phyloP scores from a whole-genome alignment of 2,888 invertebrate genomes.

The Morpho helenor region DNA sequence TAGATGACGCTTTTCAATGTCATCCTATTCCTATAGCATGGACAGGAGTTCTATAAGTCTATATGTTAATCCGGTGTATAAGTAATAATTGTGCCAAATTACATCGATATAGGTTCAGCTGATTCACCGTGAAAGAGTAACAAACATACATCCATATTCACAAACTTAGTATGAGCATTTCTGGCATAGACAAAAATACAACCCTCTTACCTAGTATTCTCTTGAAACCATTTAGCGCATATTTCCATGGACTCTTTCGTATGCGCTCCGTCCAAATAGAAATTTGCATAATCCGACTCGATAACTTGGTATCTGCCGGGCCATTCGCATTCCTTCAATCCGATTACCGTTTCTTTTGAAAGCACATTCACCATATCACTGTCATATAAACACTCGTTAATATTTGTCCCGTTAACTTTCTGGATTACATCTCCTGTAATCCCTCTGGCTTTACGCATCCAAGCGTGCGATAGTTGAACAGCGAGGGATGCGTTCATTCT shows the following conservation, averaged over 20 bases:
- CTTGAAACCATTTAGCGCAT: slow-evolving; percentile 89
- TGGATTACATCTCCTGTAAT: slow-evolving; percentile 16
- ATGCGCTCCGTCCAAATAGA: slow-evolving; percentile 96
- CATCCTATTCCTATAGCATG: no score
- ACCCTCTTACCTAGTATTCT: slow-evolving; percentile 52
- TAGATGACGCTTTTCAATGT: no score
- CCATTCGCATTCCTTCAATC: slow-evolving; percentile 86
- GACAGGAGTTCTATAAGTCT: no score
- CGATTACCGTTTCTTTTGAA: slow-evolving; percentile 71
- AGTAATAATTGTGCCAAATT: no score
- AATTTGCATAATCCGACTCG: slow-evolving; percentile 74
- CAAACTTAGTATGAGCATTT: no score
- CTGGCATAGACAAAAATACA: no score
- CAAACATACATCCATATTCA: no score
- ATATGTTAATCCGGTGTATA: no score
- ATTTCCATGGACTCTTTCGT: slow-evolving; percentile 92
- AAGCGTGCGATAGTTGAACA: slow-evolving; percentile 88
- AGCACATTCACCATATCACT: slow-evolving; percentile 31
- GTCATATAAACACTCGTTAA: slow-evolving; percentile 13
- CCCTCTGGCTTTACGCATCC: slow-evolving; percentile 74
- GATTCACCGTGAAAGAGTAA: not conserved
- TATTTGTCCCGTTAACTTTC: slow-evolving; percentile 23
- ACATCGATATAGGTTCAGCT: not conserved
- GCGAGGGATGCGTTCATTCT: slow-evolving; percentile 91
- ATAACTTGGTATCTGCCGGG: slow-evolving; percentile 90